Conservation (phyloP, 1,140 invertebrate genomes). For the Penaeus japonicus region DNA sequence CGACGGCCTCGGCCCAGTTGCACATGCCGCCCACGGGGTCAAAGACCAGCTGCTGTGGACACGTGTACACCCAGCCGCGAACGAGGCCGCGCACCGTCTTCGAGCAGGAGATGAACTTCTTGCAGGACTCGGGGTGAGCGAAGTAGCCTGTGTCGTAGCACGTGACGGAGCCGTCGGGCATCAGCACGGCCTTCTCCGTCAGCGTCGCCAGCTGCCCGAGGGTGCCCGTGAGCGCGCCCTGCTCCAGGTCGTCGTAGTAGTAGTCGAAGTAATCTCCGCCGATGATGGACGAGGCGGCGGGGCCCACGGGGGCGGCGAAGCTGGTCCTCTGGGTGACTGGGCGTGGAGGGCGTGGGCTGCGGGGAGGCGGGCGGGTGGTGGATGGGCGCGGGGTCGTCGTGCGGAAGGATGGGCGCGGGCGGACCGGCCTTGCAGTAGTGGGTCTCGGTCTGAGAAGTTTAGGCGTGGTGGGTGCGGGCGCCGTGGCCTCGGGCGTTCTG, state of each 20-base stretch:
- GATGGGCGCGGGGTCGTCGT: not conserved
- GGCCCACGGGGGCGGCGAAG: conserved; percentile 11
- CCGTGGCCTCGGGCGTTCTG: conserved; percentile 7
- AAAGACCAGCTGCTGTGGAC: conserved; percentile 82
- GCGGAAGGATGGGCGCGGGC: not conserved
- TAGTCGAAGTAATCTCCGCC: conserved; percentile 54
- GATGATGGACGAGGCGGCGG: conserved; percentile 16
- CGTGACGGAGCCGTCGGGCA: conserved; percentile 72
- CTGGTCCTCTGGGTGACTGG: not conserved
- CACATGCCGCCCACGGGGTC: conserved; percentile 89
- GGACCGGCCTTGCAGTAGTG: no score
- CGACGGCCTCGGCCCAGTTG: conserved; percentile 74
- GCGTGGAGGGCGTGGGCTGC: not conserved
- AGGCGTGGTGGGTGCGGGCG: not conserved
- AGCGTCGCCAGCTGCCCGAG: conserved; percentile 60
- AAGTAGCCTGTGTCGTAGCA: conserved; percentile 88
- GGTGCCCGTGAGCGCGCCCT: conserved; percentile 56
- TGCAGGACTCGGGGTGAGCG: conserved; percentile 85
- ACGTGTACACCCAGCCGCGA: conserved; percentile 85
- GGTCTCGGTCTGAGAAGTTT: no score
- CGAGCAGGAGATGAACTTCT: conserved; percentile 87
- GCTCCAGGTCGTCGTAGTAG: conserved; percentile 47
- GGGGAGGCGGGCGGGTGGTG: not conserved
- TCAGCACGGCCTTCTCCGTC: conserved; percentile 59
- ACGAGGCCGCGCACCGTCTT: conserved; percentile 72